Percentiles rank a stretch among this genome's conserved stretches.
phyloP scores from a whole-genome alignment of 2,888 invertebrate species.

The Stenolophus ochropezus region DNA sequence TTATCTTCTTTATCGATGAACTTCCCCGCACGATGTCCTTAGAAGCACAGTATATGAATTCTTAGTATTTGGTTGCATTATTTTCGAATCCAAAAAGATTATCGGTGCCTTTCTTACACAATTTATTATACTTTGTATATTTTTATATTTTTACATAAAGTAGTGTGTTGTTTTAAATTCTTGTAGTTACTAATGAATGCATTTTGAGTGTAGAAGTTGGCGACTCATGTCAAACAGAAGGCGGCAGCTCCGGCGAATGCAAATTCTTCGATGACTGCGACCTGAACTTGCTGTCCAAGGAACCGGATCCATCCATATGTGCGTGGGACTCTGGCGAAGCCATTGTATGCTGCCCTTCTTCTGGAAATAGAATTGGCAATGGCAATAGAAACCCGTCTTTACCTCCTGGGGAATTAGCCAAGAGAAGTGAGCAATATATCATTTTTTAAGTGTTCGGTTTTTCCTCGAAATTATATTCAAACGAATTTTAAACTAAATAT shows the following conservation, averaged over 20 bases:
- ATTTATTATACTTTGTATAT: too few relatives aligned
- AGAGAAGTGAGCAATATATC: neutral
- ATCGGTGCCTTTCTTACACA: neutral
- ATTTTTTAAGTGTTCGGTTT: too few relatives aligned
- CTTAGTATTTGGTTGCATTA: too few relatives aligned
- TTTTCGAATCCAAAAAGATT: too few relatives aligned
- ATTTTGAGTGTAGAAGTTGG: neutral
- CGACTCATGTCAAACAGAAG: neutral
- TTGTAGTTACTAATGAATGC: neutral
- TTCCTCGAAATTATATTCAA: too few relatives aligned
- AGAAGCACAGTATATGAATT: too few relatives aligned
- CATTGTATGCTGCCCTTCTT: constrained; percentile 55
- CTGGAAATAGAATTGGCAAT: neutral
- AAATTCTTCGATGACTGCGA: constrained; percentile 46
- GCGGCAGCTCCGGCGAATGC: neutral
- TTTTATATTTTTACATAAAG: too few relatives aligned
- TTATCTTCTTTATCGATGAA: too few relatives aligned
- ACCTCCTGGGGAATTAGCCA: neutral
- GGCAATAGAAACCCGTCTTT: neutral
- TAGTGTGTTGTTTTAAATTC: neutral
- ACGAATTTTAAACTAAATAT: too few relatives aligned
- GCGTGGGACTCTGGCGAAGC: constrained; percentile 24
- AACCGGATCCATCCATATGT: constrained; percentile 49
- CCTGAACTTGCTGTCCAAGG: neutral
- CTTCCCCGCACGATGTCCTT: too few relatives aligned